These are phyloP conservation scores for Pogoniulus pusillus DNA, from an alignment of 2,797 vertebrate species.

Conservation along the genomic window DNA sequence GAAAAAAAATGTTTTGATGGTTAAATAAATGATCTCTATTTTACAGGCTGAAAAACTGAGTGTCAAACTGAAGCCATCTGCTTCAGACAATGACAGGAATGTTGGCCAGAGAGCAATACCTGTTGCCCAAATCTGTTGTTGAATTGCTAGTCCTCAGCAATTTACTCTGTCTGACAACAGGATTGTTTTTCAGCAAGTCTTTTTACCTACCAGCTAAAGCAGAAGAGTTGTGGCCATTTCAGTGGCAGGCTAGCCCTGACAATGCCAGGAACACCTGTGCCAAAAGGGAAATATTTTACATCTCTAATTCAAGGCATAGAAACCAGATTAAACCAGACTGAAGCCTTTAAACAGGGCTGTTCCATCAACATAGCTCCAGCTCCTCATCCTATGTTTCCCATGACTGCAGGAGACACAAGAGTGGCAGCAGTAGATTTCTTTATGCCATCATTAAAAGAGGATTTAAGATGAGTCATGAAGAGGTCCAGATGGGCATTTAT, in stretches of 20 bases:
- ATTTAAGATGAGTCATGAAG: not conserved
- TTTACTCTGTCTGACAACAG: not conserved
- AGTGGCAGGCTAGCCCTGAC: not conserved
- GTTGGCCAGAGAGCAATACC: not conserved
- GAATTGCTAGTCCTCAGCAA: not conserved
- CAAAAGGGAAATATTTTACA: not conserved
- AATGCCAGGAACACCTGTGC: not conserved
- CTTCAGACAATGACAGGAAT: conserved; percentile 15
- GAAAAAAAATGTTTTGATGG: not conserved
- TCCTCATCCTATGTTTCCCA: not conserved
- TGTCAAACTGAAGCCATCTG: conserved; percentile 31
- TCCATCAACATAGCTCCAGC: not conserved
- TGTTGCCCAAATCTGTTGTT: conserved; percentile 28
- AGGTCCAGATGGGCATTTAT: not conserved
- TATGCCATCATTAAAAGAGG: not conserved
- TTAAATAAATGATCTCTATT: not conserved
- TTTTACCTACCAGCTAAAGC: no score
- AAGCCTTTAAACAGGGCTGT: not conserved
- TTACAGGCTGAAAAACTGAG: conserved; percentile 9
- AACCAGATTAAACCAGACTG: not conserved
- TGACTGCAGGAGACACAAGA: not conserved
- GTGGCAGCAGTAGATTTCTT: not conserved
- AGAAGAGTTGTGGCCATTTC: not conserved
- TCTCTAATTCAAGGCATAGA: not conserved
- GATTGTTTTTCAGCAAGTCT: not conserved